Evolutionary conservation across 2,113 vertebrate species (phyloP).

Genomic region (mouse (Mus musculus)): GRCm39 chr9:91230501-91231000

Average conservation of each 20-base stretch:
- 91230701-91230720: neutral
- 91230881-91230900: neutral
- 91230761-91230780: conserved; percentile 46
- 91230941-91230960: neutral
- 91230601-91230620: neutral
- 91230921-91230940: conserved; percentile 38
- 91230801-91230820: conserved; percentile 1
- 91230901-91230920: neutral
- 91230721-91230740: neutral
- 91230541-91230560: neutral
- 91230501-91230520: neutral
- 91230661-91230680: conserved; percentile 1
- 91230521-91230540: neutral
- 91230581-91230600: conserved; percentile 26
- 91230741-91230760: conserved; percentile 22
- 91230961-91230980: conserved; percentile 31
- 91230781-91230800: conserved; percentile 36
- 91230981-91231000: conserved; percentile 50
- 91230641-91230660: conserved; percentile 35
- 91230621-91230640: conserved; percentile 3
- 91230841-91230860: conserved; percentile 27
- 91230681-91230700: conserved; percentile 45
- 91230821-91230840: conserved; percentile 36
- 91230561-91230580: neutral
- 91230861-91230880: conserved; percentile 49